Base-by-base conservation (phyloP, 2,888 invertebrate species). In the Dasypogon diadema region DNA sequence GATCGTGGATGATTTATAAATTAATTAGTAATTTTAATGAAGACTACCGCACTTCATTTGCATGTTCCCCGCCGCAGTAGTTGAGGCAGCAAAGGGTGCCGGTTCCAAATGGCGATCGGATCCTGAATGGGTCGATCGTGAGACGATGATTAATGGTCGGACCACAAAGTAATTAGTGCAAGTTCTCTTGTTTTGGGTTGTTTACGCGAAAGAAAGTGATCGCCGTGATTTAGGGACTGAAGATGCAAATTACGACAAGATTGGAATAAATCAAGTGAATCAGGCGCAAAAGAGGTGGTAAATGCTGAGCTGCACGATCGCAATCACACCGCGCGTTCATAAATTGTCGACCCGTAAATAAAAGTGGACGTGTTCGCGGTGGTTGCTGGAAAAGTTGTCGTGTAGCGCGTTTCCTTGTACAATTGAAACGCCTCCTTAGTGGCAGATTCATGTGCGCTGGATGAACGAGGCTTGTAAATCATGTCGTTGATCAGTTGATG, bases 11-110 rank as follows among this genome's bases (percentile, higher is more conserved):
- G 80, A 79, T 80, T 80, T 79, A 79, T 80, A 79, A 79, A 80
- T 79, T 80, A 80, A 80, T 80, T 80, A 80, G 80, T 79, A 78
- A 74, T 77, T 75, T 79, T 79, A 79, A 80, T 79, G 80, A 79
- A 42, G 46, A 74, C 74, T 73, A 73, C 73, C 56, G 73, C 37
- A 73, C 56, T 56, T 73, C 34, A 73, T 73, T 58, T 58, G 42
- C 58, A 42, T 74, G 70, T n/a, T 18, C n/a, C 58, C 14, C 18
- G 22, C 51, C 3, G 51, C 12, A 51, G 8, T 16, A 12, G 12
- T 2, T 6, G 1, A 3, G 42, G 34, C 30, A 2, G 42, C 12
- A 12, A 3, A 18, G 2, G 21, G 51, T 51, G 65, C 42, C 48
- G 65, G 14, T 12, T 12, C n/a, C n/a, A 22, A 46, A 14, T 65